Evolutionary conservation across 2,797 vertebrate genomes (phyloP).

Genomic region (Ctenochaetus hawaiiensis): DNA sequence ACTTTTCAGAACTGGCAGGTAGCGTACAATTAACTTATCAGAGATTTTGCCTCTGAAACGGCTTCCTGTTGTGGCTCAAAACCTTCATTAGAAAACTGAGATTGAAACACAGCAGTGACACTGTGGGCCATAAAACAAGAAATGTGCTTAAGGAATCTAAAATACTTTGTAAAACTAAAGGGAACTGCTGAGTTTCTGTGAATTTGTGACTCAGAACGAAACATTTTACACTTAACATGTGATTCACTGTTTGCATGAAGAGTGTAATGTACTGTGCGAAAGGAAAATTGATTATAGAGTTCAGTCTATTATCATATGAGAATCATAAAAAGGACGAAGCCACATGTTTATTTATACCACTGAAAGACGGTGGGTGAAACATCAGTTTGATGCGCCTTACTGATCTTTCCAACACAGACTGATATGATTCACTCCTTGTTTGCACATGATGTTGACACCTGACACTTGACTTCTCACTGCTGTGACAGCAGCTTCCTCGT

Average conservation of each 20-base stretch:
- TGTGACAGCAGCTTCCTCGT: conserved; percentile 42
- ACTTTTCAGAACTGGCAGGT: too few relatives aligned
- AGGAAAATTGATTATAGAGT: not conserved
- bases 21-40: too few relatives aligned
- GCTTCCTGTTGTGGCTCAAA: too few relatives aligned
- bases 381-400: not conserved
- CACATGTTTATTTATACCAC: not conserved
- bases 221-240: not conserved
- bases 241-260: not conserved
- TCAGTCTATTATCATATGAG: not conserved
- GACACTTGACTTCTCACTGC: conserved; percentile 35
- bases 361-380: not conserved
- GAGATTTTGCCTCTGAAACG: too few relatives aligned
- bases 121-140: too few relatives aligned
- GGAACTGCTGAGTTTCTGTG: too few relatives aligned
- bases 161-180: too few relatives aligned
- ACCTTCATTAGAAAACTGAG: too few relatives aligned
- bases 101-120: too few relatives aligned
- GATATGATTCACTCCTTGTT: conserved; percentile 36
- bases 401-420: conserved; percentile 9
- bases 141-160: too few relatives aligned
- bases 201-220: not conserved
- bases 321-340: not conserved
- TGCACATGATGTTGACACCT: conserved; percentile 46
- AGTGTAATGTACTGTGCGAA: not conserved